Evolutionary conservation across 2,888 invertebrate genomes (phyloP), one percentile per base, ranked within the genome.

Genomic region (Oscheius sp.): DNA sequence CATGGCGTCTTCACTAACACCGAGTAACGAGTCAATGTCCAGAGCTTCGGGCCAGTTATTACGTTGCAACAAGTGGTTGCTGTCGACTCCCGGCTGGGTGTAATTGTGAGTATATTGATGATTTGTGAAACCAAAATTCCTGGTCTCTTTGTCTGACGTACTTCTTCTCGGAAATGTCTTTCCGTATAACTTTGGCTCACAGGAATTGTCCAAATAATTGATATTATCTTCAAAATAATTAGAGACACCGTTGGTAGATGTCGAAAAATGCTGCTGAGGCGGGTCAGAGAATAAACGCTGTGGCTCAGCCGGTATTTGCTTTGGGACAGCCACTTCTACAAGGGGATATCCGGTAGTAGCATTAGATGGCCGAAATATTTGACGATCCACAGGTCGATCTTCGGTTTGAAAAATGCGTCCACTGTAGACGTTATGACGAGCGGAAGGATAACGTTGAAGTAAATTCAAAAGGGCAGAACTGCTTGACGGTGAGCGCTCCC

Each of bases 381-480:
- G 57, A 28, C 45, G 36, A 26, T 57, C 57, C 17, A 66, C 44
- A 6, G 32, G 56, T 4, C 44, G 41, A 17, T 56, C 56, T 44
- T 54, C 45, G 33, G 56, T 36, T 4, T 17, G 45, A n/a, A n/a
- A 36, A 8, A 47, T 45, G 2, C 57, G 41, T 14, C 59, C 44
- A n/a, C 50, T 38, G 67, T 72, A 74, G 49, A 75, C 73, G 47
- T 70, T 71, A 47, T 77, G 62, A 51, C 75, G 69, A 28, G 77
- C 77, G 6, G 75, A 75, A 24, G 77, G 77, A 50, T 77, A 77
- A 2, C 75, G 70, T 63, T 73, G 73, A 54, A 80, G 71, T n/a
- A 80, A 71, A 59, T 76, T 70, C 65, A 74, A 71, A 54, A 80
- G 73, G 24, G 80, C 80, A 30, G 80, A 75, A 41, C 76, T 73